Percentiles rank a stretch among this genome's conserved stretches.
phyloP scores from a whole-genome alignment of 2,113 vertebrate genomes.

The Proterorhinus semilunaris region DNA sequence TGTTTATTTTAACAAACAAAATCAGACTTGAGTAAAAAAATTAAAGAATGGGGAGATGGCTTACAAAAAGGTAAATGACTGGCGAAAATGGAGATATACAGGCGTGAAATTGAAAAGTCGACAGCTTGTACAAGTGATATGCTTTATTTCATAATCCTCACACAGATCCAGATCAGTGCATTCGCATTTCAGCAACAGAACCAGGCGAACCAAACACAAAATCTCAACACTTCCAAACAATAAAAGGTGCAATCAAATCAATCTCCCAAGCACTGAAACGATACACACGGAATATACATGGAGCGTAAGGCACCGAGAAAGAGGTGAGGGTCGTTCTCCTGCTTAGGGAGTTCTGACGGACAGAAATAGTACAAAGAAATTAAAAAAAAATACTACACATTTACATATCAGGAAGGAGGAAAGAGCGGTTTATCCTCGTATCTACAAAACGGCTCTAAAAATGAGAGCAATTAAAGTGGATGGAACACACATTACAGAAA shows the following conservation, averaged over 20 bases:
- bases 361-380: neutral
- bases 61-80: too few species aligned
- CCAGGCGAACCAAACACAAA: conserved; percentile 67
- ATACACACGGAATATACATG: conserved; percentile 29
- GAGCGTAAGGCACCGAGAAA: conserved; percentile 89
- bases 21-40: too few species aligned
- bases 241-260: conserved; percentile 9
- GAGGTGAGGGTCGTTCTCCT: conserved; percentile 69
- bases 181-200: conserved; percentile 79
- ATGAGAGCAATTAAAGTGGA: conserved; percentile 11
- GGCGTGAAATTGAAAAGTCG: neutral
- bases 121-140: conserved; percentile 30
- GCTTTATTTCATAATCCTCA: conserved; percentile 74
- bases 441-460: conserved; percentile 36
- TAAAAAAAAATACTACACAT: neutral
- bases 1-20: too few species aligned
- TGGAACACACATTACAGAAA: conserved; percentile 36
- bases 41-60: too few species aligned
- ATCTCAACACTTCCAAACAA: conserved; percentile 7
- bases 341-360: neutral
- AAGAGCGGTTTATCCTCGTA: neutral
- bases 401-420: neutral
- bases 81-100: too few species aligned
- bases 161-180: conserved; percentile 85
- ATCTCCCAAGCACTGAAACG: conserved; percentile 15